Percentiles rank a stretch among this genome's conserved stretches.
These are phyloP conservation scores for Hermaeophaga mercurialis DNA, from an alignment of 2,888 invertebrate species.

Conservation along the genomic window DNA sequence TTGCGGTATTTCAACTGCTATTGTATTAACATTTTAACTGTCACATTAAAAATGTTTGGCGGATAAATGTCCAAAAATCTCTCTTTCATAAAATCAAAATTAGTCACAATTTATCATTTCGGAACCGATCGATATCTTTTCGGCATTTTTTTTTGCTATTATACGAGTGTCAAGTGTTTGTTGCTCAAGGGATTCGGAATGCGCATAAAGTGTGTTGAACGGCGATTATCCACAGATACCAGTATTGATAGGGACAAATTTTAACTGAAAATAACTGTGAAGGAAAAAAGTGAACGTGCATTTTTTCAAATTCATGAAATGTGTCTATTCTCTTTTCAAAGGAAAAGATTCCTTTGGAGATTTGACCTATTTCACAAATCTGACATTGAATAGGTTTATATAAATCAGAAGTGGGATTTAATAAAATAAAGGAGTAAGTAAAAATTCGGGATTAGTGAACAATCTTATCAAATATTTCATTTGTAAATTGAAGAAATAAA, in stretches of 20 bases:
- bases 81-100: conserved; percentile 7
- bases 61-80: conserved; percentile 1
- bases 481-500: too few relatives aligned
- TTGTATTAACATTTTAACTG: too few relatives aligned
- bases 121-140: conserved; percentile 20
- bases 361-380: neutral
- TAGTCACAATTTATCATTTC: conserved; percentile 21
- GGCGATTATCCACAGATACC: conserved; percentile 23
- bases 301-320: conserved; percentile 17
- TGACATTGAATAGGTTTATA: too few relatives aligned
- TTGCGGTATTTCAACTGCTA: too few relatives aligned
- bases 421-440: too few relatives aligned
- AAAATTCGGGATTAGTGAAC: too few relatives aligned
- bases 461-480: too few relatives aligned
- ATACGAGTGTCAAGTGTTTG: conserved; percentile 14
- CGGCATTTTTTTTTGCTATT: conserved; percentile 23
- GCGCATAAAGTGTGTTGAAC: conserved; percentile 12
- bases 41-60: too few relatives aligned
- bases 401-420: too few relatives aligned
- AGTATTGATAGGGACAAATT: conserved; percentile 16
- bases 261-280: conserved; percentile 16
- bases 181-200: conserved; percentile 15
- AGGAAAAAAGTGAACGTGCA: conserved; percentile 2
- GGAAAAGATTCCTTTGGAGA: neutral
- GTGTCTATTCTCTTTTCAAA: neutral